Evolutionary conservation across 2,113 vertebrate genomes (phyloP).

Genomic region (Centrocercus urophasianus): DNA sequence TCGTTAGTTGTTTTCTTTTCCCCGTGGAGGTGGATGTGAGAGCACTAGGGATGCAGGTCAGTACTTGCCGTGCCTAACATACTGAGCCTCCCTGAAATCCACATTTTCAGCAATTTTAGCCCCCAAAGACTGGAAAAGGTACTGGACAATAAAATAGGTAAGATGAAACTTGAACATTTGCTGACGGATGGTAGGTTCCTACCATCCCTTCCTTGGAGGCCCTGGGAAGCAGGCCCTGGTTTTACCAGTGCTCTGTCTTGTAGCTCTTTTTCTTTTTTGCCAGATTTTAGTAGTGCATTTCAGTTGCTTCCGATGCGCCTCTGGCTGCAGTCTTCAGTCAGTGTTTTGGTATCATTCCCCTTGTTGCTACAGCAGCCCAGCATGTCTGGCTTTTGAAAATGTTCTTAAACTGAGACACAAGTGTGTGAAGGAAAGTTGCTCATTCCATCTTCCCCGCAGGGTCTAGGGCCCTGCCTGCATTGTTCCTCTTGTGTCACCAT

Average conservation of each 20-base stretch:
- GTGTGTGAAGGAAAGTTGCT: background rate
- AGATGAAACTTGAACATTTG: background rate
- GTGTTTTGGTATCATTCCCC: constrained; percentile 14
- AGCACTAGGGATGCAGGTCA: background rate
- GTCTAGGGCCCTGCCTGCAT: background rate
- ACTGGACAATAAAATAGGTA: background rate
- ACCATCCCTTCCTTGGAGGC: background rate
- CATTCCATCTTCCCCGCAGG: background rate
- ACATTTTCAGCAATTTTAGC: background rate
- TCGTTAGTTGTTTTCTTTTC: background rate
- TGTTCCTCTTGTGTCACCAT: background rate
- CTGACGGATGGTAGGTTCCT: background rate
- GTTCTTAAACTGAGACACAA: background rate
- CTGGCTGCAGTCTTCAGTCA: background rate
- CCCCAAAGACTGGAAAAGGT: background rate
- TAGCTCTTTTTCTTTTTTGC: background rate
- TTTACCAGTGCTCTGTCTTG: background rate
- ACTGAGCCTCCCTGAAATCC: background rate
- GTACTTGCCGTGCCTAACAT: background rate
- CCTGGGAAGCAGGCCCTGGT: background rate
- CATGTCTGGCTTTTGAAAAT: background rate
- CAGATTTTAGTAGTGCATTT: background rate
- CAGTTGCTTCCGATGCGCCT: background rate
- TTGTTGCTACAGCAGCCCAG: constrained; percentile 44
- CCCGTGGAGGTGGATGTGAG: background rate